Evolutionary conservation across 2,113 vertebrate genomes (phyloP).

Genomic region (Limanda limanda): DNA sequence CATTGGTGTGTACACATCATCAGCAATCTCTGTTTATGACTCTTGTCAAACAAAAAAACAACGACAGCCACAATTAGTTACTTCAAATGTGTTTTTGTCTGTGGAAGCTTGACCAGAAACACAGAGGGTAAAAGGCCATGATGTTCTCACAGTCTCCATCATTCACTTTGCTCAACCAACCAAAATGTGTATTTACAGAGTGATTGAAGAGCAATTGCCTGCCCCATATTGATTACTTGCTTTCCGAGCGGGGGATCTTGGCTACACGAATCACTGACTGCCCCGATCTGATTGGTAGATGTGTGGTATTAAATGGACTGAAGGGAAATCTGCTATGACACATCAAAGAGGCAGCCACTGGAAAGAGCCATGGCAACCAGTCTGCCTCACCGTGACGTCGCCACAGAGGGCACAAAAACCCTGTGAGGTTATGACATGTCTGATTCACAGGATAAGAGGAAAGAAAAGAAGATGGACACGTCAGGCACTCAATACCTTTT

Average conservation of each 20-base stretch:
- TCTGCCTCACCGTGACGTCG: constrained; percentile 30
- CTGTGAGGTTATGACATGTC: constrained; percentile 19
- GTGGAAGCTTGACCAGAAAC: background rate
- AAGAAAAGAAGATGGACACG: background rate
- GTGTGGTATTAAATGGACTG: background rate
- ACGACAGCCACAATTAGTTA: no score
- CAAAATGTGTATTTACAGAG: background rate
- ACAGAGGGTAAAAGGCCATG: background rate
- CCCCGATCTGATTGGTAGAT: constrained; percentile 6
- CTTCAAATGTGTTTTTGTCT: no score
- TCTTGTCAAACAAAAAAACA: background rate
- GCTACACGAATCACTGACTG: background rate
- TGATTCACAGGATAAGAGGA: background rate
- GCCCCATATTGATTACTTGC: background rate
- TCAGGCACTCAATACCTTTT: background rate
- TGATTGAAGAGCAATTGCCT: background rate
- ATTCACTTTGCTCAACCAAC: background rate
- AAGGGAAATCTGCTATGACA: constrained; percentile 25
- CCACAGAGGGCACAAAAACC: constrained; percentile 40
- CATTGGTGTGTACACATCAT: background rate
- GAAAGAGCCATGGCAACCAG: constrained; percentile 65
- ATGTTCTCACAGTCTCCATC: background rate
- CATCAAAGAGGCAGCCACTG: constrained; percentile 55
- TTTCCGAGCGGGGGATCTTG: background rate
- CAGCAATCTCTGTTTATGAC: background rate